Evolutionary conservation across 53 echinoderm and acorn worm genomes (phyloP), one percentile per base, ranked within the genome.

Genomic region (Astropecten irregularis): DNA sequence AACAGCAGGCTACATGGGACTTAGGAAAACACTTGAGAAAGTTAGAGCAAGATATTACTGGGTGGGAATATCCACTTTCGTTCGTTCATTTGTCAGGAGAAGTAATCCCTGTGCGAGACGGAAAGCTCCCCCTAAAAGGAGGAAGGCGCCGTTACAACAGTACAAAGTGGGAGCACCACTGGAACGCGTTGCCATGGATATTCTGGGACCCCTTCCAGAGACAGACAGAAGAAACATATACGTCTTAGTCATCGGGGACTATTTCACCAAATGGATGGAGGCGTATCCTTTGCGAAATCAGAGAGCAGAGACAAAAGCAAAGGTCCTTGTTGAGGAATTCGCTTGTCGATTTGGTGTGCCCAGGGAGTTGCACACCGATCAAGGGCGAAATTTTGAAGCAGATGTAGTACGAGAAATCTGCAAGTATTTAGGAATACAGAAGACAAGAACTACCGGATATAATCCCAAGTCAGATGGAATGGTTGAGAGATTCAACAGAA

Each of bases 381-480:
- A 86, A 44, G 77, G 86, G 5, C 27, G 86, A 39, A 86, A 76
- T 47, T 85, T 85, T 77, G 87, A 87, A 28, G 66, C 87, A 4
- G 25, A 26, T 0, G 49, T 81, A 23, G 29, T 87, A n/a, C 57
- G 52, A 19, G 87, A 69, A 31, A 23, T 81, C 31, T 81, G 87
- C 47, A 64, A 69, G 57, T 69, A 59, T n/a, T 29, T 87, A 0
- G 69, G 66, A 4, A 70, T 81, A n/a, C n/a, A n/a, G n/a, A n/a
- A n/a, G n/a, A n/a, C 94, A 3, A 71, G 86, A 23, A n/a, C n/a
- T n/a, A n/a, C n/a, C n/a, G n/a, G n/a, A n/a, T n/a, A n/a, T n/a
- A n/a, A n/a, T n/a, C n/a, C n/a, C n/a, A n/a, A n/a, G n/a, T n/a
- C n/a, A n/a, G n/a, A n/a, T n/a, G n/a, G n/a, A n/a, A n/a, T n/a